Conservation (phyloP, 2,888 invertebrate genomes). For the Pogonocherus hispidulus region DNA sequence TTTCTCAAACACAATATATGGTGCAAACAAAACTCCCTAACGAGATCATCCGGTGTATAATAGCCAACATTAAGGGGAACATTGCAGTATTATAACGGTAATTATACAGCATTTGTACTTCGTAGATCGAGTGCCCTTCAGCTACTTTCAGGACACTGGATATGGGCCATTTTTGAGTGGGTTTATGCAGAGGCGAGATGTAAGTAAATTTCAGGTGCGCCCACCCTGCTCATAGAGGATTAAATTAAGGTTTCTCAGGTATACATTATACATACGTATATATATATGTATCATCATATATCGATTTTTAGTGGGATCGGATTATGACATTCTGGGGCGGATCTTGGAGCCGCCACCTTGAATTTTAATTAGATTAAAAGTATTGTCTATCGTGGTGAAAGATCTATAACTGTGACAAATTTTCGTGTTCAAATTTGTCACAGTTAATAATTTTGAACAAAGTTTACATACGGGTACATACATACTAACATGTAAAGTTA, state of each 20-base stretch:
- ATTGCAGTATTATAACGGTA: conserved; percentile 10
- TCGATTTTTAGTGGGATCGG: too few species aligned
- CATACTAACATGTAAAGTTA: too few species aligned
- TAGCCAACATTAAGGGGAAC: conserved; percentile 3
- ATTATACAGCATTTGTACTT: conserved; percentile 8
- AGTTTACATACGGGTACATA: too few species aligned
- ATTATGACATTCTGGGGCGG: too few species aligned
- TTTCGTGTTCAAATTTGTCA: too few species aligned
- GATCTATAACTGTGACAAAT: too few species aligned
- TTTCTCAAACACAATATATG: too few species aligned
- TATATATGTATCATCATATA: too few species aligned
- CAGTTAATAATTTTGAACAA: too few species aligned
- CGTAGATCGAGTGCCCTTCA: conserved; percentile 8
- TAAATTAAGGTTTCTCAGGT: conserved; percentile 8
- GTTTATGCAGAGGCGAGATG: not conserved
- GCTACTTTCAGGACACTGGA: not conserved
- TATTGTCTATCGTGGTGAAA: too few species aligned
- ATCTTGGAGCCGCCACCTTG: too few species aligned
- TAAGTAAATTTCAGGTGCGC: not conserved
- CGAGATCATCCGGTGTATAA: conserved; percentile 5
- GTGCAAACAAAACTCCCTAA: not conserved
- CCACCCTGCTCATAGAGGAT: not conserved
- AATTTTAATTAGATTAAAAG: too few species aligned
- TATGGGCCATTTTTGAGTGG: not conserved
- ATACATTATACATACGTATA: not conserved